Evolutionary conservation across 2,797 vertebrate species (phyloP).

Genomic region (Aulostomus chinensis): DNA sequence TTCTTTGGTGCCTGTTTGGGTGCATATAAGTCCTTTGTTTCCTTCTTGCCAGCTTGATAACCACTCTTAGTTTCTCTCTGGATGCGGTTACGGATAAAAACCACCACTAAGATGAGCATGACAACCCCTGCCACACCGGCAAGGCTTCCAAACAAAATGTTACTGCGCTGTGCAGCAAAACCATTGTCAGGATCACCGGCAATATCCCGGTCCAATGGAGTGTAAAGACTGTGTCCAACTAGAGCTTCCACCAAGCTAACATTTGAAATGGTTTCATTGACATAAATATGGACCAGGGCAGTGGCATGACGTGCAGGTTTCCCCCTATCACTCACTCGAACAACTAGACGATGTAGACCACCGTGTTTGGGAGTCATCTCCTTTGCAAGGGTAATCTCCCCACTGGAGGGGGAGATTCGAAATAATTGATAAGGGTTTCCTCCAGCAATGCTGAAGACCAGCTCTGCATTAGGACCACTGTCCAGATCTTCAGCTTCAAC

Average conservation of each 20-base stretch:
- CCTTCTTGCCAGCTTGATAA: conserved; percentile 98
- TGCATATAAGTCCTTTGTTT: conserved; percentile 96
- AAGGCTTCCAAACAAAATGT: conserved; percentile 96
- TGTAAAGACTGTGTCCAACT: conserved; percentile 96
- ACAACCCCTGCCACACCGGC: conserved; percentile 94
- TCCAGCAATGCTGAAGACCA: conserved; percentile 91
- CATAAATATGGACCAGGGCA: conserved; percentile 94
- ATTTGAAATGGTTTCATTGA: conserved; percentile 96
- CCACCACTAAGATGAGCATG: conserved; percentile 90
- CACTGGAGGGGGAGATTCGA: conserved; percentile 90
- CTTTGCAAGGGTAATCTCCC: conserved; percentile 95
- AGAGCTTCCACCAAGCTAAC: conserved; percentile 92
- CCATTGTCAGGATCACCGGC: conserved; percentile 94
- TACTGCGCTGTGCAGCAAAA: conserved; percentile 92
- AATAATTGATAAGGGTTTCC: conserved; percentile 98
- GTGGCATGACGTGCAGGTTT: conserved; percentile 92
- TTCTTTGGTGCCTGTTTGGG: conserved; percentile 94
- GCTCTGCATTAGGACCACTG: conserved; percentile 92
- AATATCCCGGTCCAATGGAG: conserved; percentile 94
- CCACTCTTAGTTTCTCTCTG: conserved; percentile 97
- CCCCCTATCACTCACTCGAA: conserved; percentile 94
- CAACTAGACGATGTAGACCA: conserved; percentile 94
- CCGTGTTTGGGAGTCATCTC: conserved; percentile 94
- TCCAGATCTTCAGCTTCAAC: conserved; percentile 97
- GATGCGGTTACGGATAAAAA: conserved; percentile 93